Conservation (phyloP, 2,797 vertebrate species). For the Selene dorsalis region DNA sequence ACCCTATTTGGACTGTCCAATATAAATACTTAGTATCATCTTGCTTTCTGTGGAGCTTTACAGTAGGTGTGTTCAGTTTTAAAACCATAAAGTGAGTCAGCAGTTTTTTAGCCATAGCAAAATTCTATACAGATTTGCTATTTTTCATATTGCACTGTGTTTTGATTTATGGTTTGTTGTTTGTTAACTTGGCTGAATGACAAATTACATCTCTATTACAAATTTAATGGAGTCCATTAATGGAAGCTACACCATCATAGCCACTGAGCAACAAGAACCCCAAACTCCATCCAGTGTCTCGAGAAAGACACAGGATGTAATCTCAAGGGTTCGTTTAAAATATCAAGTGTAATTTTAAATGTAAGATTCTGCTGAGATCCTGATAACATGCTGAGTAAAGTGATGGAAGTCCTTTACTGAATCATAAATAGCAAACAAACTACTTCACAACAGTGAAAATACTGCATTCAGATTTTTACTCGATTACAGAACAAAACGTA, state of each 20-base stretch:
- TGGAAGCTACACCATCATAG: background rate
- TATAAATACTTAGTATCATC: background rate
- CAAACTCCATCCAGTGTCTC: background rate
- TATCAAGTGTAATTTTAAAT: too few species aligned
- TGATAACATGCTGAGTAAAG: background rate
- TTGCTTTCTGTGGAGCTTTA: background rate
- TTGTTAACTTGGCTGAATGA: background rate
- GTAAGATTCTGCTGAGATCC: background rate
- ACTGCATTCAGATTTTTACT: background rate
- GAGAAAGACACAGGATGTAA: background rate
- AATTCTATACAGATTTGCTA: background rate
- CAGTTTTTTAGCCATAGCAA: background rate
- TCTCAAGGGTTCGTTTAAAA: too few species aligned
- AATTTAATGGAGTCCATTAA: background rate
- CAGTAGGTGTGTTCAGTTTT: background rate
- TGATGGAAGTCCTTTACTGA: background rate
- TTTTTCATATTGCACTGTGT: background rate
- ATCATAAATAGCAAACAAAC: background rate
- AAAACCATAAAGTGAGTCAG: conserved; percentile 7
- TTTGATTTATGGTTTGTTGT: background rate
- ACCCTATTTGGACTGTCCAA: background rate
- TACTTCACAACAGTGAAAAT: background rate
- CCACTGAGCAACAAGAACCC: background rate
- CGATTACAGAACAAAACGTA: background rate
- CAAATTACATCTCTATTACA: background rate